Evolutionary conservation across 2,113 vertebrate genomes (phyloP).

Genomic region (Brachyhypopomus gauderio): DNA sequence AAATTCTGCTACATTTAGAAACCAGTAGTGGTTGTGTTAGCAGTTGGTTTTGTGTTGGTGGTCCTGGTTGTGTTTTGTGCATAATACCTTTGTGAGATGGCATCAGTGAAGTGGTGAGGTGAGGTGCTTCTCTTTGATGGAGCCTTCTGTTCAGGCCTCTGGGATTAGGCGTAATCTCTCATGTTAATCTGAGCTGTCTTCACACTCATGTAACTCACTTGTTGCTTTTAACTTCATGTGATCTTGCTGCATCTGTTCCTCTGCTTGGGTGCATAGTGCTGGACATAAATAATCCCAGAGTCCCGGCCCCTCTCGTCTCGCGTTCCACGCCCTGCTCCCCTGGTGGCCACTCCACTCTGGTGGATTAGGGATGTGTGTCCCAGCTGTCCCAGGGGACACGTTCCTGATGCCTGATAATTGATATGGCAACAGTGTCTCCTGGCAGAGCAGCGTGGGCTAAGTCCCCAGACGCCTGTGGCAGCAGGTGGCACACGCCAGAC

Average conservation of each 20-base stretch:
- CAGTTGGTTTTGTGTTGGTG: too few species aligned
- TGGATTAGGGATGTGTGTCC: slow-evolving; percentile 57
- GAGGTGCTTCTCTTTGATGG: background rate
- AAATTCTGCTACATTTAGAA: too few species aligned
- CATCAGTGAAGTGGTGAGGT: too few species aligned
- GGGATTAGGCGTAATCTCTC: background rate
- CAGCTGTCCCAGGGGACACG: slow-evolving; percentile 57
- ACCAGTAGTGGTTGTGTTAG: background rate
- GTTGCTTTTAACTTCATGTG: slow-evolving; percentile 44
- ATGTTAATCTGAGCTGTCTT: slow-evolving; percentile 48
- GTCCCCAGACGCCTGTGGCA: slow-evolving; percentile 72
- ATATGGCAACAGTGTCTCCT: slow-evolving; percentile 67
- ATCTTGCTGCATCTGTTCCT: slow-evolving; percentile 50
- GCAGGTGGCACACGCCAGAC: slow-evolving; percentile 77
- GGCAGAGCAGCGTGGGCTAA: slow-evolving; percentile 58
- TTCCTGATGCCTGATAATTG: slow-evolving; percentile 73
- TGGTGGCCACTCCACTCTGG: slow-evolving; percentile 61
- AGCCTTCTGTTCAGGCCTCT: background rate
- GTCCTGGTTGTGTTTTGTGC: background rate
- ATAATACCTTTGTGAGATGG: background rate
- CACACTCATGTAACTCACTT: slow-evolving; percentile 73
- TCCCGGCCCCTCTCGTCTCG: slow-evolving; percentile 43
- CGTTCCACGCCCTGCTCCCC: slow-evolving; percentile 35
- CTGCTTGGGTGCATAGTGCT: slow-evolving; percentile 58
- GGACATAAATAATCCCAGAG: slow-evolving; percentile 70